Evolutionary conservation across 2,113 vertebrate species (phyloP).

Genomic region (Thalassoma bifasciatum): DNA sequence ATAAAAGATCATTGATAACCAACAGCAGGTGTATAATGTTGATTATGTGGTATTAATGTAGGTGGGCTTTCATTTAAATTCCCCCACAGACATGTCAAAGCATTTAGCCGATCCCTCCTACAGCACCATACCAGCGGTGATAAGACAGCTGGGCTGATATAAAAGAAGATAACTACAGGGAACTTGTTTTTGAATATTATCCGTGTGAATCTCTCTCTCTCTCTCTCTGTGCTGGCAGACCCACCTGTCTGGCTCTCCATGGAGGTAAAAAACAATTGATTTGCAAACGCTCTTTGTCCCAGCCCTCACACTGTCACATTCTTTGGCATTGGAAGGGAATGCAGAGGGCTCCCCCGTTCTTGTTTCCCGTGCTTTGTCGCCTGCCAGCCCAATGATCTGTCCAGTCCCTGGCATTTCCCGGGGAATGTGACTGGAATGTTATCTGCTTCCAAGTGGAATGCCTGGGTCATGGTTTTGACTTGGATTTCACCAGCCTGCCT

Average conservation of each 20-base stretch:
- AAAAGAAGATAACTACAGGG: slow-evolving; percentile 1
- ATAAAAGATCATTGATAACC: no score
- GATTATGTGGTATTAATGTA: no score
- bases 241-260: slow-evolving; percentile 26
- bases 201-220: slow-evolving; percentile 21
- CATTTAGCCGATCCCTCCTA: slow-evolving; percentile 22
- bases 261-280: slow-evolving; percentile 43
- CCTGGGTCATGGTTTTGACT: slow-evolving; percentile 54
- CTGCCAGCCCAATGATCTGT: slow-evolving; percentile 49
- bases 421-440: slow-evolving; percentile 75
- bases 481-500: slow-evolving; percentile 34
- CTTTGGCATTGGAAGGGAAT: slow-evolving; percentile 73
- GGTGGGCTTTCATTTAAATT: slow-evolving; percentile 20
- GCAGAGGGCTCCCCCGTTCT: slow-evolving; percentile 47
- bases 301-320: slow-evolving; percentile 53
- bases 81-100: not conserved
- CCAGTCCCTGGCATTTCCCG: slow-evolving; percentile 63
- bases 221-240: slow-evolving; percentile 11
- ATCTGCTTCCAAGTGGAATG: slow-evolving; percentile 67
- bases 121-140: slow-evolving; percentile 8
- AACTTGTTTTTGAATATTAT: slow-evolving; percentile 18
- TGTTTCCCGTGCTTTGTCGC: slow-evolving; percentile 56
- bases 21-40: no score
- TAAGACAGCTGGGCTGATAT: not conserved
- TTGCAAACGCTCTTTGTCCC: slow-evolving; percentile 43